Conservation (phyloP, 2,797 vertebrate genomes). For the Helostoma temminkii region DNA sequence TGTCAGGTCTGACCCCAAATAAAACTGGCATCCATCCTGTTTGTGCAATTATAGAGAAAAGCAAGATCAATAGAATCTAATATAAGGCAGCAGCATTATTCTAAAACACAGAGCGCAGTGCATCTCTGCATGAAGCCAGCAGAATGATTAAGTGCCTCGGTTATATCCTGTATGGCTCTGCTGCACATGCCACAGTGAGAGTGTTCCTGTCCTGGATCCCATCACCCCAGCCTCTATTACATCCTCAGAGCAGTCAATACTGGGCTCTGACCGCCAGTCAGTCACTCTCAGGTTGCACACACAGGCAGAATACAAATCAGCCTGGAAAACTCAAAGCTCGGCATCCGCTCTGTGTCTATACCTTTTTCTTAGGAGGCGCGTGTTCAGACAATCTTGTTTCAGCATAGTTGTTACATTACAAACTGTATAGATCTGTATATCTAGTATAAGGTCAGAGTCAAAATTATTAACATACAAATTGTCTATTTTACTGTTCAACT, state of each 20-base stretch:
- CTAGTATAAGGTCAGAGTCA: neutral
- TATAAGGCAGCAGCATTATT: conserved; percentile 80
- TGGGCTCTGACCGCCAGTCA: conserved; percentile 77
- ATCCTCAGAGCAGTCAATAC: conserved; percentile 83
- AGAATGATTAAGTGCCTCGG: conserved; percentile 75
- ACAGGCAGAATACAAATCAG: conserved; percentile 77
- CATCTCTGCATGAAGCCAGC: conserved; percentile 69
- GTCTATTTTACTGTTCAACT: neutral
- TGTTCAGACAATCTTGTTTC: conserved; percentile 25
- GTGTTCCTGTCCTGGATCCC: conserved; percentile 78
- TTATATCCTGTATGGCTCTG: conserved; percentile 74
- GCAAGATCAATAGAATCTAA: conserved; percentile 80
- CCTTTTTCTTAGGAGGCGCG: conserved; percentile 40
- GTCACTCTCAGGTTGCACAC: conserved; percentile 76
- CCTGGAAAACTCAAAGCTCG: conserved; percentile 59
- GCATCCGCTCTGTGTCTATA: conserved; percentile 44
- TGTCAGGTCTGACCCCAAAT: conserved; percentile 67
- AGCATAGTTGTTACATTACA: conserved; percentile 23
- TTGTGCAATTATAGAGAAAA: conserved; percentile 71
- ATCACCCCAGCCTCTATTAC: conserved; percentile 80
- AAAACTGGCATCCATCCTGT: conserved; percentile 72
- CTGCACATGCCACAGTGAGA: conserved; percentile 73
- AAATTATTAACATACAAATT: neutral
- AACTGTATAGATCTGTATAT: neutral
- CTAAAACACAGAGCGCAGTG: conserved; percentile 66